phyloP scores from a whole-genome alignment of 2,888 invertebrate genomes.

The Tachystola acroxantha region DNA sequence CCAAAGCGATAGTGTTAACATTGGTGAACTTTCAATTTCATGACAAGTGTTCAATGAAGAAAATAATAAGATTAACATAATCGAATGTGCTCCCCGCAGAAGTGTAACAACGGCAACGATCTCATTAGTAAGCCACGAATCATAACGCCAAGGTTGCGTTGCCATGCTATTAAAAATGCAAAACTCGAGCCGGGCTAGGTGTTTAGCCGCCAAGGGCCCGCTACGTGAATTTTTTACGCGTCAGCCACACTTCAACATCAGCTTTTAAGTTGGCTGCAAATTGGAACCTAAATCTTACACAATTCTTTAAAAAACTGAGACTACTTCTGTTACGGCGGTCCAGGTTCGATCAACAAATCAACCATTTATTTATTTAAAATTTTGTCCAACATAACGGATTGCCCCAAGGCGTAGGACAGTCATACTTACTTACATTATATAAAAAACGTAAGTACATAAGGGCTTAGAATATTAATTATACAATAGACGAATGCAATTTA shows the following conservation, averaged over 20 bases:
- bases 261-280: slow-evolving; percentile 4
- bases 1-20: no score
- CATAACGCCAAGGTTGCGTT: slow-evolving; percentile 36
- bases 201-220: slow-evolving; percentile 29
- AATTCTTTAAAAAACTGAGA: no score
- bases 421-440: no score
- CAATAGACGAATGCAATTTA: no score
- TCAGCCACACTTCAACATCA: slow-evolving; percentile 16
- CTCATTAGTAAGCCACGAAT: slow-evolving; percentile 35
- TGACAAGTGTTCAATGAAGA: slow-evolving; percentile 14
- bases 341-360: no score
- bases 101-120: slow-evolving; percentile 28
- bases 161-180: slow-evolving; percentile 36
- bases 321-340: no score
- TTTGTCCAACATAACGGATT: no score
- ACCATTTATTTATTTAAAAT: no score
- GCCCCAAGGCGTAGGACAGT: no score
- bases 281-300: no score
- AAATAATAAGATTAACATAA: slow-evolving; percentile 16
- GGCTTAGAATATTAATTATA: no score
- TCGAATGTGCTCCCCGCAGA: slow-evolving; percentile 8
- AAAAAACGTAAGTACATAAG: no score
- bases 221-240: slow-evolving; percentile 30
- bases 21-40: slow-evolving; percentile 16
- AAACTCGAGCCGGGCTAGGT: slow-evolving; percentile 27